Conservation (phyloP, 2,888 invertebrate species). For the Drosophila atripex region DNA sequence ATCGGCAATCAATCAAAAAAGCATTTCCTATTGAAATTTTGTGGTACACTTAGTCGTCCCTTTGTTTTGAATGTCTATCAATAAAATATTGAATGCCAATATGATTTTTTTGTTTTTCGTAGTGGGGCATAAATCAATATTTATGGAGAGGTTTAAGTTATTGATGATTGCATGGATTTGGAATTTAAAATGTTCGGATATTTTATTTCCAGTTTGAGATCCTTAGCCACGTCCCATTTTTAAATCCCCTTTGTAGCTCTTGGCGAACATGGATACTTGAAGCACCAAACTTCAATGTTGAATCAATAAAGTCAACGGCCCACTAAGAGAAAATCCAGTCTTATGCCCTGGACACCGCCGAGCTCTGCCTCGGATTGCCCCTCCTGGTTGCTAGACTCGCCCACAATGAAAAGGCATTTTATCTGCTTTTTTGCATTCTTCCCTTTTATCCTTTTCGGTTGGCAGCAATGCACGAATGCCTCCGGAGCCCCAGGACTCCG, state of each 20-base stretch:
- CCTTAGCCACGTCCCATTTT: conserved; percentile 32
- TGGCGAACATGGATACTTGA: conserved; percentile 20
- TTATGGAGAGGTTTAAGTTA: background rate
- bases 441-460: conserved; percentile 24
- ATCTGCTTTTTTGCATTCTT: conserved; percentile 32
- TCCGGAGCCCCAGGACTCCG: conserved; percentile 23
- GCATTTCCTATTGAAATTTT: conserved; percentile 56
- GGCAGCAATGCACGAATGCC: conserved; percentile 59
- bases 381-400: conserved; percentile 6
- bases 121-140: conserved; percentile 52
- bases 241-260: conserved; percentile 20
- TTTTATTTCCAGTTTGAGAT: conserved; percentile 2
- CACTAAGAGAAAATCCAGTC: conserved; percentile 21
- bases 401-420: conserved; percentile 43
- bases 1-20: conserved; percentile 75
- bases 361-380: background rate
- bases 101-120: conserved; percentile 6
- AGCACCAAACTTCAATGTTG: conserved; percentile 43
- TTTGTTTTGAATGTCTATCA: conserved; percentile 26
- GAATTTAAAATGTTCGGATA: background rate
- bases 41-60: conserved; percentile 34
- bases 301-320: conserved; percentile 54
- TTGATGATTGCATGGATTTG: background rate
- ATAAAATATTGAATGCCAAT: conserved; percentile 33
- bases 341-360: background rate